Evolutionary conservation across 64 coral and sea anemone species (phyloP), one percentile per base, ranked within the genome.

Genomic region (Porites lutea): DNA sequence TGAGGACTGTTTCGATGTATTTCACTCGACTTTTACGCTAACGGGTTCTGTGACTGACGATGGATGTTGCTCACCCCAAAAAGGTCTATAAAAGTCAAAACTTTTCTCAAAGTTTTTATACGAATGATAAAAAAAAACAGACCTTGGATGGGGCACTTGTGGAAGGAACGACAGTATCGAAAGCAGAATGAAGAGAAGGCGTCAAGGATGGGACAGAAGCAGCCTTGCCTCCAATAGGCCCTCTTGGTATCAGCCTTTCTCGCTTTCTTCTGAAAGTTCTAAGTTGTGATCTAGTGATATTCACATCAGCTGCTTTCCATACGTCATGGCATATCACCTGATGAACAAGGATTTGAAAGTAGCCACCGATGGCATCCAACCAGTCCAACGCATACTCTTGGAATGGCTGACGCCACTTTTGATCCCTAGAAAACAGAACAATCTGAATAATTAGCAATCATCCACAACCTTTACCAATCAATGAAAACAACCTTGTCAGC

Each of bases 341-440:
- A 58, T 83, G 92, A 75, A 99, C 88, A 79, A 92, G 80, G 11
- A 73, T 43, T 57, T 91, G 69, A n/a, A 99, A 54, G 4, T 85
- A 89, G 61, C 73, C 64, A 59, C 88, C 70, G 50, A 96, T 77
- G 12, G 94, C 83, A 59, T 95, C 91, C 79, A 99, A 71, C 97
- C 97, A 99, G 11, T 52, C 69, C 16, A 89, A 65, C 13, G 97
- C 87, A 45, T 91, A 90, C 14, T 60, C 58, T 19, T 83, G 88
- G 73, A 96, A 96, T 49, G 88, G 91, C 53, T 75, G 57, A 23
- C 97, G 97, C 97, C 97, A 99, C 46, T 52, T 96, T 88, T 99
- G 97, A 66, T 59, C 74, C 6, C 97, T 99, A 59, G 79, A 70
- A 87, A 19, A 14, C 4, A 82, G 53, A 75, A 68, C 2, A 10